These are phyloP conservation scores for Odocoileus hemionus DNA, from an alignment of 2,113 vertebrate species.

Conservation along the genomic window DNA sequence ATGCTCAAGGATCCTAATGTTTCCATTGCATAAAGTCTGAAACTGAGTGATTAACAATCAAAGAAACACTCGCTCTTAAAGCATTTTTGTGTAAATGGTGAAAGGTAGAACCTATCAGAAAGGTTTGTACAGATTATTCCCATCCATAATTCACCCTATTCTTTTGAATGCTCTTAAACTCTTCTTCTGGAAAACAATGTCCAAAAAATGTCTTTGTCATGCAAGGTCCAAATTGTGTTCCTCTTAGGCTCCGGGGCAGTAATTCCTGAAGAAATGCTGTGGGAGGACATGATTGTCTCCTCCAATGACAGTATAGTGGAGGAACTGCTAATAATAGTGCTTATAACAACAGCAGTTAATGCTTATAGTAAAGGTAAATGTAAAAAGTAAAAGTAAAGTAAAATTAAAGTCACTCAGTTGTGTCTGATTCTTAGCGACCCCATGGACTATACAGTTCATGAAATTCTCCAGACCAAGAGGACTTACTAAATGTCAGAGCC, in stretches of 20 bases:
- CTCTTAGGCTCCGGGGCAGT: accelerated
- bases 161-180: neutral
- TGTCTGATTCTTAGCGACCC: accelerated
- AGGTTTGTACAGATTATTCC: neutral
- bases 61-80: neutral
- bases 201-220: neutral
- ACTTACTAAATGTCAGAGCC: neutral
- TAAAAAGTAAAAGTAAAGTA: too few relatives aligned
- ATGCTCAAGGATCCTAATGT: neutral
- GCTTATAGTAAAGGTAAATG: neutral
- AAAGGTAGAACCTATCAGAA: neutral
- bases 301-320: neutral
- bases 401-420: too few relatives aligned
- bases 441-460: neutral
- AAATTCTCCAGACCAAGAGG: neutral
- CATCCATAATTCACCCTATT: neutral
- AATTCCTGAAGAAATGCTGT: neutral
- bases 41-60: neutral
- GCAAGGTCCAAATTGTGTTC: neutral
- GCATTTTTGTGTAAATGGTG: neutral
- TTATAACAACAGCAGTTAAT: neutral
- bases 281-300: too few relatives aligned
- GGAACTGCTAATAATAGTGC: neutral
- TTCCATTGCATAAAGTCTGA: neutral
- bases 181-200: neutral